Evolutionary conservation across 2,888 invertebrate species (phyloP).

Genomic region (Aphidius colemani): DNA sequence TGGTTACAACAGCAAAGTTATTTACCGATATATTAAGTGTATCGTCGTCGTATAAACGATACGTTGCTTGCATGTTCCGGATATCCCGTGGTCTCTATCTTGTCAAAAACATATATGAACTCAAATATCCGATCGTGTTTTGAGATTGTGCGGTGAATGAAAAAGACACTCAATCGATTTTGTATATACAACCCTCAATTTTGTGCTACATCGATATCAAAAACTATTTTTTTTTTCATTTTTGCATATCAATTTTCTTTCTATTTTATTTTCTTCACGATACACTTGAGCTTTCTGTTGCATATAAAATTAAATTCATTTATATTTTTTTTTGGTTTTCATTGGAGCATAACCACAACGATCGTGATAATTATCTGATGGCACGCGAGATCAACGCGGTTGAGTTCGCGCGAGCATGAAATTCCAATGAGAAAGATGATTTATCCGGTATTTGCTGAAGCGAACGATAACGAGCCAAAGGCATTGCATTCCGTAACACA

Average conservation of each 20-base stretch:
- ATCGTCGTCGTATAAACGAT: constrained; percentile 9
- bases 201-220: too few species aligned
- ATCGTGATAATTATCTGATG: constrained; percentile 30
- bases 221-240: constrained; percentile 4
- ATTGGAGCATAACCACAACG: constrained; percentile 12
- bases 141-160: constrained; percentile 16
- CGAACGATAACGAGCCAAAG: constrained; percentile 13
- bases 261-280: background rate
- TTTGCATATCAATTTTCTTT: background rate
- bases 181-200: constrained; percentile 8
- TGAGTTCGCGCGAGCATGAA: constrained; percentile 26
- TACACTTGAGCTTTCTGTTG: constrained; percentile 3
- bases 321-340: background rate
- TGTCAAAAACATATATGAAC: constrained; percentile 12
- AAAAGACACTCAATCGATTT: constrained; percentile 13
- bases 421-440: constrained; percentile 30
- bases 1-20: constrained; percentile 1
- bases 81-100: constrained; percentile 15
- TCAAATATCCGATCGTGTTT: constrained; percentile 18
- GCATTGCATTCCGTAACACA: background rate
- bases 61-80: constrained; percentile 11
- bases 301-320: background rate
- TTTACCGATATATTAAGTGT: constrained; percentile 18
- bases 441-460: constrained; percentile 35
- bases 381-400: constrained; percentile 29